phyloP scores from a whole-genome alignment of 2,797 vertebrate genomes.

The Takifugu ocellatus region DNA sequence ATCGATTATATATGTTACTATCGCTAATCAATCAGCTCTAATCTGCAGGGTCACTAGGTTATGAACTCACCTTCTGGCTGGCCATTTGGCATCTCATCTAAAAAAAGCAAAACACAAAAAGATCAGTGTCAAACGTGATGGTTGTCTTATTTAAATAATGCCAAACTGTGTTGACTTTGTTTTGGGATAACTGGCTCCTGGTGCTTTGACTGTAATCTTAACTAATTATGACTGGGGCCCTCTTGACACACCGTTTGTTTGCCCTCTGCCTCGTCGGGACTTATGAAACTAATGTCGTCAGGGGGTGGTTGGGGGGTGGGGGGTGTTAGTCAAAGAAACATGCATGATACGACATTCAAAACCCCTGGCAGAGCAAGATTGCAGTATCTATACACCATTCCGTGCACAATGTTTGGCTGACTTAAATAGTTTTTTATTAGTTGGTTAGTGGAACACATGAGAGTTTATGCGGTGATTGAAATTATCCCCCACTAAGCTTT shows the following conservation, averaged over 20 bases:
- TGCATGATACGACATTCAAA: constrained; percentile 29
- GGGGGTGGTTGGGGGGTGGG: constrained; percentile 1
- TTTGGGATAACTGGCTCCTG: constrained; percentile 18
- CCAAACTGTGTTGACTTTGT: constrained; percentile 12
- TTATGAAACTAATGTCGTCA: constrained; percentile 22
- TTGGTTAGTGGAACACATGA: constrained; percentile 39
- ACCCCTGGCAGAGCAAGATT: constrained; percentile 30
- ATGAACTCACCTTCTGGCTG: constrained; percentile 76
- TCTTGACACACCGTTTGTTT: constrained; percentile 46
- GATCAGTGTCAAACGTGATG: constrained; percentile 17
- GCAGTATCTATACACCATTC: constrained; percentile 28
- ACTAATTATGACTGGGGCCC: constrained; percentile 41
- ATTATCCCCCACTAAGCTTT: constrained; percentile 11
- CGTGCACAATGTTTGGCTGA: constrained; percentile 16
- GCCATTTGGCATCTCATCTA: constrained; percentile 70
- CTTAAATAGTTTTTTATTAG: constrained; percentile 23
- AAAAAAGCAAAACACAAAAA: constrained; percentile 46
- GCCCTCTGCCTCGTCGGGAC: constrained; percentile 47
- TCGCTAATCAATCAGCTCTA: too few species aligned
- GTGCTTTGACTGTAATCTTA: constrained; percentile 34
- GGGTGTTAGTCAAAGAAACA: background rate
- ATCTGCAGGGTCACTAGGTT: background rate
- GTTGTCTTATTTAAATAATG: constrained; percentile 10
- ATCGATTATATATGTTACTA: too few species aligned
- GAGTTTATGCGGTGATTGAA: constrained; percentile 2